Evolutionary conservation across 2,888 invertebrate genomes (phyloP).

Genomic region (Brachynemurus nebulosus): DNA sequence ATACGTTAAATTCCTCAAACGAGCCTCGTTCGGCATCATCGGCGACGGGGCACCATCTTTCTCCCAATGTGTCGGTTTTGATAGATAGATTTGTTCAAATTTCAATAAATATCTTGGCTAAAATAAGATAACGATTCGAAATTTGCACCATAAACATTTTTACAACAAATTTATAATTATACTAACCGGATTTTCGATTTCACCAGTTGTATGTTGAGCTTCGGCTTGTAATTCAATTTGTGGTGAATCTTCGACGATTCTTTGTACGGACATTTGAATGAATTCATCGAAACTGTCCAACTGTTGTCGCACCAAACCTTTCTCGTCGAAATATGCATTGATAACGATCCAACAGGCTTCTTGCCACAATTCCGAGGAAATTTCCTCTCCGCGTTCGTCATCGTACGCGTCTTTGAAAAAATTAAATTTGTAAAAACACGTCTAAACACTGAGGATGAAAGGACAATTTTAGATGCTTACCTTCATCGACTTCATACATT

Average conservation of each 20-base stretch:
- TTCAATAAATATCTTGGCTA: conserved; percentile 81
- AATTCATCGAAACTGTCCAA: conserved; percentile 99
- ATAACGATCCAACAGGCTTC: conserved; percentile 99
- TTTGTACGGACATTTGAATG: conserved; percentile 98
- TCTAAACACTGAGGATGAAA: no score
- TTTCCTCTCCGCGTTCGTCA: conserved; percentile 86
- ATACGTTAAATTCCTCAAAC: conserved; percentile 92
- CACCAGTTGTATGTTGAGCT: conserved; percentile 89
- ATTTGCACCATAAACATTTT: neutral
- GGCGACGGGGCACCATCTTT: conserved; percentile 98
- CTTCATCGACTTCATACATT: no score
- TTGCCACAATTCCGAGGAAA: conserved; percentile 97
- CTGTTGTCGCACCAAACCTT: conserved; percentile 97
- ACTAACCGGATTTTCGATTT: conserved; percentile 70
- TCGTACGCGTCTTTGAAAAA: conserved; percentile 50
- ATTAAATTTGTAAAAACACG: no score
- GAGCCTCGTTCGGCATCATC: conserved; percentile 99
- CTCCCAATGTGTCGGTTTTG: conserved; percentile 99
- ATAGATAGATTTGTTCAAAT: conserved; percentile 98
- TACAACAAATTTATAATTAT: no score
- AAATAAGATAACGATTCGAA: conserved; percentile 16
- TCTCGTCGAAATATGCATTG: conserved; percentile 99
- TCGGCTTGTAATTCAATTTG: conserved; percentile 96
- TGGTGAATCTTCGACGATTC: conserved; percentile 98
- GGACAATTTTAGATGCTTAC: no score